phyloP scores from a whole-genome alignment of 2,113 vertebrate genomes.

The Blennius ocellaris region DNA sequence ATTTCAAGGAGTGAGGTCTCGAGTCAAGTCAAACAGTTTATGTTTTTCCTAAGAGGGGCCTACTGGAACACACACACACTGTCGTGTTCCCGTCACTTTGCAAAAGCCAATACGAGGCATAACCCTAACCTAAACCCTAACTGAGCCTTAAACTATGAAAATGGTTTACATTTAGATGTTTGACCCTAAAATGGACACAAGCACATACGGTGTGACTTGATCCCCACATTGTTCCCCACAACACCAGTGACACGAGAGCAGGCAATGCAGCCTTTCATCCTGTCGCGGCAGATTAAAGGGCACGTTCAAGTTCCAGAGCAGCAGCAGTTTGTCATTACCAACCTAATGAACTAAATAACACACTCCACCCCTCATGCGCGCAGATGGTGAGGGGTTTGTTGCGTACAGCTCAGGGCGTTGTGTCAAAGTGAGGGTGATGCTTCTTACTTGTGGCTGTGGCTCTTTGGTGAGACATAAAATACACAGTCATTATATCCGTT shows the following conservation, averaged over 20 bases:
- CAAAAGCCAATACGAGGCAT: not conserved
- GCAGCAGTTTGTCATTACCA: slow-evolving; percentile 63
- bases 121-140: not conserved
- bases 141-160: not conserved
- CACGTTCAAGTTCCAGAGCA: slow-evolving; percentile 46
- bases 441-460: slow-evolving; percentile 2
- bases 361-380: slow-evolving; percentile 46
- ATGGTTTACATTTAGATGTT: not conserved
- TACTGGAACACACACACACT: slow-evolving; percentile 14
- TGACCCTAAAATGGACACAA: not conserved
- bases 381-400: slow-evolving; percentile 16
- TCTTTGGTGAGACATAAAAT: not conserved
- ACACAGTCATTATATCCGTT: not conserved
- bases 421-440: slow-evolving; percentile 19
- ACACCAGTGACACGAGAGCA: slow-evolving; percentile 13
- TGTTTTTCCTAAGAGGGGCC: not conserved
- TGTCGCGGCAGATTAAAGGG: slow-evolving; percentile 59
- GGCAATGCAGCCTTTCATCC: slow-evolving; percentile 30
- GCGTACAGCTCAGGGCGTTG: slow-evolving; percentile 3
- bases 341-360: slow-evolving; percentile 69
- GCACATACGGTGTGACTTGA: not conserved
- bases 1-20: slow-evolving; percentile 41
- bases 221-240: not conserved
- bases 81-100: not conserved
- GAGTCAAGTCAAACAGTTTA: not conserved